phyloP scores from a whole-genome alignment of 2,797 vertebrate species.

The Vireo griseus region DNA sequence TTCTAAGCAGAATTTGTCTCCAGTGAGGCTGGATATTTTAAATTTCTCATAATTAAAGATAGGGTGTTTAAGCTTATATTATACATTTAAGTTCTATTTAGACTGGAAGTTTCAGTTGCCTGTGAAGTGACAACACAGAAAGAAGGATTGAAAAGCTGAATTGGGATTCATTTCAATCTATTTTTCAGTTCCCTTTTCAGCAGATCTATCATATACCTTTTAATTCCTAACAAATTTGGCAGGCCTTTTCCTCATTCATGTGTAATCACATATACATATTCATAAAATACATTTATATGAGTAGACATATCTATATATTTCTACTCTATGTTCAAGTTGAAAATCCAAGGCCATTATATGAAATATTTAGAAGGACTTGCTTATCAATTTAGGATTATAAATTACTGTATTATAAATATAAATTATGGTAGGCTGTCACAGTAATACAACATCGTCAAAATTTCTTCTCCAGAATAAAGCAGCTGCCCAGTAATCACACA shows the following conservation, averaged over 20 bases:
- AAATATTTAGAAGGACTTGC: neutral
- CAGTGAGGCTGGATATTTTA: neutral
- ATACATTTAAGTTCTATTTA: constrained; percentile 12
- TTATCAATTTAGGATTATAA: neutral
- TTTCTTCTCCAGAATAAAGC: neutral
- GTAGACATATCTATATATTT: neutral
- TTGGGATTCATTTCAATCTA: neutral
- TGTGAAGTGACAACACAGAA: constrained; percentile 11
- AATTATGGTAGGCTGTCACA: neutral
- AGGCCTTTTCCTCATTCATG: neutral
- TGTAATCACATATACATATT: neutral
- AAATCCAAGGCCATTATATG: neutral
- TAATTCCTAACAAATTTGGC: neutral
- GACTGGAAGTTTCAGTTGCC: neutral
- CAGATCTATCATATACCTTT: neutral
- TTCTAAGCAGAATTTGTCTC: neutral
- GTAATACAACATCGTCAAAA: neutral
- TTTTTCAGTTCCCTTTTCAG: neutral
- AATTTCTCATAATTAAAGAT: constrained; percentile 28
- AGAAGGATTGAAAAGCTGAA: constrained; percentile 41
- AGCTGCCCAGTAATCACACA: neutral
- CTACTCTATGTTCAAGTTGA: neutral
- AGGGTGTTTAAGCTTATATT: constrained; percentile 34
- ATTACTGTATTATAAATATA: neutral
- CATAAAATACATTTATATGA: neutral